A percentile compares a stretch with the other conserved stretches of the same genome.
These are phyloP conservation scores for Andrena dorsata DNA, from an alignment of 2,888 invertebrate genomes.

Conservation along the genomic window DNA sequence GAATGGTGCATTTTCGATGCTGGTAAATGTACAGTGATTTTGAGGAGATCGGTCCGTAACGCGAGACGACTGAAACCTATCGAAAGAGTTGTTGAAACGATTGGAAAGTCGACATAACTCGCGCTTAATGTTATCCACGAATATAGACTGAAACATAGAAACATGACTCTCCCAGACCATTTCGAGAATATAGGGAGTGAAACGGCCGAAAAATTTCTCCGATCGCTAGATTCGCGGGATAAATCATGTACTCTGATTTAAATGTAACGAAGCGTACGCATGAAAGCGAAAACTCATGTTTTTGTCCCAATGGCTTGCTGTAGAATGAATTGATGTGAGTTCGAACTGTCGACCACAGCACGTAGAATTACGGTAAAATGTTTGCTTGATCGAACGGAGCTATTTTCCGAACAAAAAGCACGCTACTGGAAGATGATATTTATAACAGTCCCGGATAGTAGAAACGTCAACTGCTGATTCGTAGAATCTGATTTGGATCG, in stretches of 20 bases:
- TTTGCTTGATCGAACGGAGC: constrained; percentile 27
- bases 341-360: constrained; percentile 38
- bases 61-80: too few relatives aligned
- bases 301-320: constrained; percentile 29
- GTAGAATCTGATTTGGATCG: background rate
- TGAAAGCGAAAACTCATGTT: constrained; percentile 56
- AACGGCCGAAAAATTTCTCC: constrained; percentile 3
- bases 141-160: constrained; percentile 12
- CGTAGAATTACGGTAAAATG: constrained; percentile 37
- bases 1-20: background rate
- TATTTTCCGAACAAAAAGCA: constrained; percentile 16
- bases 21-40: background rate
- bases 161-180: background rate
- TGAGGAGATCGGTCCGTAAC: too few relatives aligned
- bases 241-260: constrained; percentile 46
- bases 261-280: constrained; percentile 41
- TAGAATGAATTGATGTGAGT: constrained; percentile 55
- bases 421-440: constrained; percentile 21
- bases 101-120: background rate
- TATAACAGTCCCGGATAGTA: background rate
- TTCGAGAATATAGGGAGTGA: background rate
- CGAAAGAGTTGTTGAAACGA: too few relatives aligned
- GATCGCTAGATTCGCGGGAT: constrained; percentile 22
- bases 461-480: background rate
- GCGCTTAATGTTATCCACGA: constrained; percentile 5